Evolutionary conservation across 2,888 invertebrate genomes (phyloP).

Genomic region (Phalangium opilio): DNA sequence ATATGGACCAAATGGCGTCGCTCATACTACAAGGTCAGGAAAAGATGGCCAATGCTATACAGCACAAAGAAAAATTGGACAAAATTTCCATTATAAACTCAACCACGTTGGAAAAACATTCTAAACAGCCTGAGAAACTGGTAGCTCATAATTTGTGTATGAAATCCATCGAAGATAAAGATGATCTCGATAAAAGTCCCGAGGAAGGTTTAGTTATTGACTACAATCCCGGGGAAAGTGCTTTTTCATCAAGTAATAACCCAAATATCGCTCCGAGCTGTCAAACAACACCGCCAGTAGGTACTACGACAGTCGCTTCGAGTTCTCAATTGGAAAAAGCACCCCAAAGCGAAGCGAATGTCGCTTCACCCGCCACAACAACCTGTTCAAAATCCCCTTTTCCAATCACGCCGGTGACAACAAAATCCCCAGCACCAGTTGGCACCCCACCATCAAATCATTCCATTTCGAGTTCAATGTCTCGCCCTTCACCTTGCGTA

Average conservation of each 20-base stretch:
- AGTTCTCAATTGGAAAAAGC: too few species aligned
- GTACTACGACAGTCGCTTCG: constrained; percentile 10
- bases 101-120: constrained; percentile 7
- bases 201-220: constrained; percentile 32
- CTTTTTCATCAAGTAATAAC: constrained; percentile 10
- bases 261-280: too few species aligned
- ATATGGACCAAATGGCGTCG: too few species aligned
- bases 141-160: constrained; percentile 7
- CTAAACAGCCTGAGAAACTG: constrained; percentile 8
- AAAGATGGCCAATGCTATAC: too few species aligned
- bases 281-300: constrained; percentile 6
- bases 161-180: too few species aligned
- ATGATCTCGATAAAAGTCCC: constrained; percentile 25
- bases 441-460: constrained; percentile 48
- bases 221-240: constrained; percentile 21
- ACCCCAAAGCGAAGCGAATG: constrained; percentile 9
- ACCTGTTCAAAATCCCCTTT: constrained; percentile 29
- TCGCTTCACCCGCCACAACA: constrained; percentile 13
- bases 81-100: constrained; percentile 2
- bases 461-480: constrained; percentile 22
- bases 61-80: too few species aligned
- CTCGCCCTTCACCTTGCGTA: constrained; percentile 49
- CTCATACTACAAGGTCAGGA: too few species aligned
- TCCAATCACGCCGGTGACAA: constrained; percentile 15
- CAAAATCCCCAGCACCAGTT: constrained; percentile 25